Evolutionary conservation across 2,113 vertebrate genomes (phyloP), one percentile per base, ranked within the genome.

Genomic region (Nesospiza acunhae): DNA sequence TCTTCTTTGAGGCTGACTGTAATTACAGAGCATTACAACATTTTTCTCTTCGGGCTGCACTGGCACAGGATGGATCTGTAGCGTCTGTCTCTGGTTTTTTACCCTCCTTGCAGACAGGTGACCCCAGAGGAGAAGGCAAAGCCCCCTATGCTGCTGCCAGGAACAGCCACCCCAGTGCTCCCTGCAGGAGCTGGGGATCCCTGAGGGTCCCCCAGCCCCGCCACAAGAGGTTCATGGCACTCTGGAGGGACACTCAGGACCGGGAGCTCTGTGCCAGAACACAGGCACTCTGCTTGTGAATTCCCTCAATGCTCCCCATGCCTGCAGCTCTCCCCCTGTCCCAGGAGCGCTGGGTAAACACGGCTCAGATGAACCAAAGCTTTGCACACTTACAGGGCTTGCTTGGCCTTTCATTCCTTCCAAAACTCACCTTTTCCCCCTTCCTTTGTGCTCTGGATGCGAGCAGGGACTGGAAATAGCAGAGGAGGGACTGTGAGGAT

Each of bases 1-100:
- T 55, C 92, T 76, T 30, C 94, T 91, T 87, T 74, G 91, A 96
- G 80, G 82, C 73, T 74, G 72, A 24, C 67, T 74, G 14, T 86
- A 95, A 95, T 95, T 94, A 86, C 50, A 90, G 96, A 60, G 75
- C 2, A 62, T 52, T 55, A 24, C 11, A 80, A 52, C 18, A 5
- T 93, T 90, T 94, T 90, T 73, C 63, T 79, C 85, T 91, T 84
- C 23, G 74, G 63, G 60, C 63, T 91, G 89, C 55, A 6, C 59
- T 62, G 85, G 70, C 64, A 64, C 67, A 58, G 60, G 73, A 15
- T 3, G 78, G 70, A 67, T 79, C 23, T 63, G 66, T 11, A 31
- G 79, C 18, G 22, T 26, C 44, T 49, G 55, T 17, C 35, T 84
- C 49, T 50, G 73, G 35, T 2, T 41, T n/a, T 55, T 41, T 1